Base-by-base conservation (phyloP, 1,140 invertebrate genomes). In the Frieseomelitta varia region DNA sequence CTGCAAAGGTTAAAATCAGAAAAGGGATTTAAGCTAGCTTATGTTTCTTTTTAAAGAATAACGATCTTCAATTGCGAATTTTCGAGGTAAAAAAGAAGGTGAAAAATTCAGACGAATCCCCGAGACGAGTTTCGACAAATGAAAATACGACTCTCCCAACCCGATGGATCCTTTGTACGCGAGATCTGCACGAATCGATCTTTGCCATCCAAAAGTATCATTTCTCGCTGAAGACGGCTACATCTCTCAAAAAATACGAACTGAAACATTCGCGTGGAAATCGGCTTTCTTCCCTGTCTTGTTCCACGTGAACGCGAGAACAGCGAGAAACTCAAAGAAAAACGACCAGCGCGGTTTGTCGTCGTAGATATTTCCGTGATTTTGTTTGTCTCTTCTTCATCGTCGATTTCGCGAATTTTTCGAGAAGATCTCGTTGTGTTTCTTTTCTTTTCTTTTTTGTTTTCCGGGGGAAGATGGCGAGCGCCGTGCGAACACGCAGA, bases 401-500 rank as follows among this genome's bases (percentile, higher is more conserved):
- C 47, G 76, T 79, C 76, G 76, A 84, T 84, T 79, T 79, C 53
- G 14, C 47, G 55, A 21, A 15, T 14, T 24, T 8, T 55, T 1
- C 2, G 53, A 15, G 55, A 19, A 71, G n/a, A 4, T 47, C 47
- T 21, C 34, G 19, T 39, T 47, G 39, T 8, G 39, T 19, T 19
- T 55, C 55, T 55, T 55, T 55, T 19, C 14, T 19, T 55, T 56
- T 55, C 15, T 17, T 55, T 15, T 71, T 15, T 0, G 24, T 14
- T 27, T 19, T 56, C n/a, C 21, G 24, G 27, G 12, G 51, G 24
- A 24, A 21, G 63, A 67, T 27, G n/a, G 75, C 69, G 67, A 79
- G 17, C 58, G 71, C 82, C 76, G 77, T 17, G 39, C 83, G 82
- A 72, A 81, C 77, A 85, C 87, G 83, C 90, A 93, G 93, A 91